Conservation (phyloP, 2,113 vertebrate species). For the Nycticorax nycticorax region DNA sequence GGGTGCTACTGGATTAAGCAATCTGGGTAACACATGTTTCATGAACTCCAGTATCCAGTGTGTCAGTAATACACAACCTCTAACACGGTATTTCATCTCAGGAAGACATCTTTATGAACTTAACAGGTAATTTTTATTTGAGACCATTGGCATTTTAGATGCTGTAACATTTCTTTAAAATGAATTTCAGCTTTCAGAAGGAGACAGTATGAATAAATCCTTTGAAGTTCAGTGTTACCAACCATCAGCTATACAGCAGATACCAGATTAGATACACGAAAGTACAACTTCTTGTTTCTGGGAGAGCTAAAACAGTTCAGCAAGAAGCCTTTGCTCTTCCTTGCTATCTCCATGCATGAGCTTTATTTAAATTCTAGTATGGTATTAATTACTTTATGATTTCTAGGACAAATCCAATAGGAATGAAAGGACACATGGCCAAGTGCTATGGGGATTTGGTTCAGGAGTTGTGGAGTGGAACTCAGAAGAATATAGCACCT, state of each 20-base stretch:
- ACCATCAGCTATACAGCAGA: not conserved
- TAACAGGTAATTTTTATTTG: constrained; percentile 83
- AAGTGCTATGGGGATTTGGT: constrained; percentile 98
- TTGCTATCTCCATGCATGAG: not conserved
- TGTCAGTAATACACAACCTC: constrained; percentile 96
- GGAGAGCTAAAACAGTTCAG: not conserved
- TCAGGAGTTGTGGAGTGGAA: constrained; percentile 97
- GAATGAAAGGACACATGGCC: constrained; percentile 99
- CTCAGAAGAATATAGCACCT: constrained; percentile 96
- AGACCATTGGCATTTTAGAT: not conserved
- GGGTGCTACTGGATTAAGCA: constrained; percentile 96
- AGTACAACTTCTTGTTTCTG: not conserved
- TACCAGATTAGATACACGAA: not conserved
- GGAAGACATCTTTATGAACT: constrained; percentile 97
- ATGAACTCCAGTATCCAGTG: constrained; percentile 99
- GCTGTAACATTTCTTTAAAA: not conserved
- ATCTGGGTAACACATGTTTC: constrained; percentile 98
- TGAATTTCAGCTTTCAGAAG: not conserved
- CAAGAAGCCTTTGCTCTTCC: not conserved
- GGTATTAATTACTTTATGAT: not conserved
- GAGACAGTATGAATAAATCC: not conserved
- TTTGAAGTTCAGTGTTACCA: not conserved
- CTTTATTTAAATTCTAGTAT: not conserved
- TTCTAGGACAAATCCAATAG: constrained; percentile 93
- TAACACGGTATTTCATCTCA: constrained; percentile 96